Evolutionary conservation across 2,113 vertebrate species (phyloP), one percentile per base, ranked within the genome.

Genomic region (Campylomormyrus tamandua): DNA sequence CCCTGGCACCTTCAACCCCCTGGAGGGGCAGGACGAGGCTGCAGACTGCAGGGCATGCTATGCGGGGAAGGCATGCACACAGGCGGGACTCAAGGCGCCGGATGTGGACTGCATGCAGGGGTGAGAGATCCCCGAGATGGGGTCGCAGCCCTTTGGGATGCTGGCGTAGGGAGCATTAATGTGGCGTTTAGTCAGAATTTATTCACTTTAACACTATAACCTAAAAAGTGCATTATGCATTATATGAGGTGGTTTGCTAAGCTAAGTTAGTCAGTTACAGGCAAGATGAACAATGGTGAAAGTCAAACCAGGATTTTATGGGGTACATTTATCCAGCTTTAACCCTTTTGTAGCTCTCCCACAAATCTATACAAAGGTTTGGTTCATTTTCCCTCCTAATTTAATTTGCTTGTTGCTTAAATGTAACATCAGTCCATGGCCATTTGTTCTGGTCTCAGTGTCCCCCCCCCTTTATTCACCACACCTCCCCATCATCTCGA

Each of bases 11-110:
- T 96, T 96, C 83, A 97, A 95, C 90, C 96, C 96, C n/a, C 92
- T 96, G 58, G 95, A 95, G 50, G 97, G 97, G 0, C 97, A 97
- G 92, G 96, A 97, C 0, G 93, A 97, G 90, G 85, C 92, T 11
- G 4, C 92, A 2, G 97, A 97, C 88, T 98, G 96, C 93, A 94
- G 95, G 88, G 90, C 91, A 5, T 97, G 97, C 89, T 95, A 96
- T 0, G 96, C 96, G 5, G 97, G 97, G 1, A 97, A 94, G 84
- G 97, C 97, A 89, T 97, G 97, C 89, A 97, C 96, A 17, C 97
- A 95, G 93, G 89, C 95, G 17, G 97, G 96, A 42, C 93, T 98
- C 90, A 94, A 90, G 62, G 92, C 94, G 39, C 97, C 97, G 0
- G 97, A 98, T 1, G 74, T 96, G 0, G 93, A 96, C 8, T 97